Percentiles rank a stretch among this genome's conserved stretches.
Conservation (phyloP, 2,888 invertebrate species). For the Salpingus planirostris region DNA sequence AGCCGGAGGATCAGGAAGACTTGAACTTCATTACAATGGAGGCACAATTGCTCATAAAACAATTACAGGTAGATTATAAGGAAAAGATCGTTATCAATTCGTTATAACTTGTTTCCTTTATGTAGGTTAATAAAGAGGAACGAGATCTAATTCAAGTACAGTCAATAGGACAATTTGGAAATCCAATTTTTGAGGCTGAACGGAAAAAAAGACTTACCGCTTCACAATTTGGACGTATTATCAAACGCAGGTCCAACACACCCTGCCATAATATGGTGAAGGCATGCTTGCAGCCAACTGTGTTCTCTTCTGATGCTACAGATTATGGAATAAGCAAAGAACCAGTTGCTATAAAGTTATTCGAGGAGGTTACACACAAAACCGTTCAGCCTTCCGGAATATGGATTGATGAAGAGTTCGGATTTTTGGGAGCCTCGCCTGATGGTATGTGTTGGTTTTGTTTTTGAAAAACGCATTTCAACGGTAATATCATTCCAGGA, state of each 20-base stretch:
- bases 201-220: constrained; percentile 12
- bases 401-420: constrained; percentile 1
- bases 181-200: constrained; percentile 9
- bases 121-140: constrained; percentile 1
- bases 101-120: too few species aligned
- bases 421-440: constrained; percentile 2
- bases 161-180: constrained; percentile 12
- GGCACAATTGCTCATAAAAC: too few species aligned
- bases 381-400: not conserved
- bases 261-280: constrained; percentile 15
- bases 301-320: constrained; percentile 11
- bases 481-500: too few species aligned
- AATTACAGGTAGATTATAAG: too few species aligned
- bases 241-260: constrained; percentile 10
- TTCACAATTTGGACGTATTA: constrained; percentile 13
- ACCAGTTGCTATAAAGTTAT: constrained; percentile 3
- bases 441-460: constrained; percentile 3
- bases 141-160: constrained; percentile 2
- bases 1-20: constrained; percentile 1
- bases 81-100: too few species aligned
- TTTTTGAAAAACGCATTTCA: too few species aligned
- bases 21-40: too few species aligned
- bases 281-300: constrained; percentile 4
- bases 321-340: constrained; percentile 14
- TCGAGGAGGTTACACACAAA: not conserved